Base-by-base conservation (phyloP, 2,113 vertebrate species). In the Halichoeres trimaculatus region DNA sequence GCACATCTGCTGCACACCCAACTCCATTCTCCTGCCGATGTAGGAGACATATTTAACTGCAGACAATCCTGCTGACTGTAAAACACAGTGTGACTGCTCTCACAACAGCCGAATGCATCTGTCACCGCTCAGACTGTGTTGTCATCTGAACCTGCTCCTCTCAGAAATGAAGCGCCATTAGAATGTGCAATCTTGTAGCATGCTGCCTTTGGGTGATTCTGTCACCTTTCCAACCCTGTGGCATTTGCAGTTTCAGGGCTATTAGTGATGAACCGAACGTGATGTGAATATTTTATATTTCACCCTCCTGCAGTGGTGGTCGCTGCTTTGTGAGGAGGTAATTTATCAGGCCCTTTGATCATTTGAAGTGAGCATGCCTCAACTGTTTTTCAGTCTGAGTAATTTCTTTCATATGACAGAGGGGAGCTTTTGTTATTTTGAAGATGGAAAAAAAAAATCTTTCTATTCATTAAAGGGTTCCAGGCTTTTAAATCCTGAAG, bases 241-340 rank as follows among this genome's bases (percentile, higher is more conserved):
- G 47, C 65, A 81, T 64, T 84, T 88, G 47, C 43, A 59, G 55
- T 34, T 76, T 43, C 68, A 75, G 14, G 72, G 74, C 47, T 52
- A 67, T 65, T 58, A 67, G 62, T 58, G 35, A 67, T 74, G 55
- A 57, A 55, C 23, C 9, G 22, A 41, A 48, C 34, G 67, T 45
- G 17, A 22, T 65, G n/a, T 24, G 34, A 61, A 51, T 53, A 64
- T 62, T 61, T 24, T 55, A 23, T 30, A 61, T 48, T 47, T 36
- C n/a, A 41, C 2, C 24, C 43, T 47, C 54, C 16, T 19, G 10
- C 10, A 47, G 59, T 57, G 20, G 59, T 10, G 24, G 12, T 35
- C 22, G 23, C 13, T 43, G 1, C 20, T 24, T 20, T 19, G 41
- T 30, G 41, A 0, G 0, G 13, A 30, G n/a, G n/a, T 35, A 24